Base-by-base conservation (phyloP, 1,140 invertebrate species). In the Euglossa dilemma region DNA sequence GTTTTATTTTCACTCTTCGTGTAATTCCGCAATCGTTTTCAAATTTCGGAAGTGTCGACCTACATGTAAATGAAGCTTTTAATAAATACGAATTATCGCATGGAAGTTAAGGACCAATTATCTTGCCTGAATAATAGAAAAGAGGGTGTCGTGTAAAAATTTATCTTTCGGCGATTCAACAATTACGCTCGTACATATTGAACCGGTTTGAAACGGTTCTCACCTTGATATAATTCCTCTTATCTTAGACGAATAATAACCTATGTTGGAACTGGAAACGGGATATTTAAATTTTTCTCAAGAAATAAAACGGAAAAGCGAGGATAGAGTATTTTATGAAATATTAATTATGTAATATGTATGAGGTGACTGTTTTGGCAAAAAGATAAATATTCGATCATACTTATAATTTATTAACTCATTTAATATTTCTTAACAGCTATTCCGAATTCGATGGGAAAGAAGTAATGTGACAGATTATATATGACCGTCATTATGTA, bases 201-300 rank as follows among this genome's bases (percentile, higher is more conserved):
- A 81, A 81, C 79, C 72, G 72, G 79, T 81, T 81, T 81, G 28
- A 36, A 75, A 75, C 18, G 16, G 20, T 57, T 56, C 43, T 66
- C 52, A 25, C 52, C 43, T 75, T 25, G 79, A 74, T 80, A 81
- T 20, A 64, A n/a, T 66, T 66, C 12, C 11, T 7, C 9, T 81
- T 81, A 81, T 81, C 79, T 52, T 36, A n/a, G 3, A 6, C 12
- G 71, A 81, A 47, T 64, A 54, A 50, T 71, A 52, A 12, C 12
- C 18, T 25, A 47, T 20, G 25, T 23, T 28, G 23, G 8, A 63
- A 61, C 7, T 61, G 9, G 28, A 9, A 18, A 43, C 8, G 12
- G 28, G 0, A n/a, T 50, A 61, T 61, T 6, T 23, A 47, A 71
- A 61, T 59, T 72, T 43, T 36, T 3, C 25, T 23, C 47, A n/a